Conservation (phyloP, 2,113 vertebrate species). For the Poeciliopsis turrubarensis region DNA sequence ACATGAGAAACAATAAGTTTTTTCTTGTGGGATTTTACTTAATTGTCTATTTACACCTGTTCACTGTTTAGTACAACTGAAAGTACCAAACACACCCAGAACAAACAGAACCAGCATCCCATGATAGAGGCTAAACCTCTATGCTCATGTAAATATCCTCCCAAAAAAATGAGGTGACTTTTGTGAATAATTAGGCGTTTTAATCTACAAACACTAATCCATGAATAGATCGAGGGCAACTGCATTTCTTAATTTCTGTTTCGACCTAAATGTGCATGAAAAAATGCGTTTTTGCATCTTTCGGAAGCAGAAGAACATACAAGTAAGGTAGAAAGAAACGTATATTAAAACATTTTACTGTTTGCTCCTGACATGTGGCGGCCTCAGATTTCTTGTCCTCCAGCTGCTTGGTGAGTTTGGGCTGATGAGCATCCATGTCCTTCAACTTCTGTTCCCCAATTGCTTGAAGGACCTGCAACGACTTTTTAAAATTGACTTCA, state of each 20-base stretch:
- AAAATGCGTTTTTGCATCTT: background rate
- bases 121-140: too few species aligned
- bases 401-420: rapidly evolving
- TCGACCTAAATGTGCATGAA: background rate
- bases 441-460: rapidly evolving
- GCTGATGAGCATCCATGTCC: rapidly evolving
- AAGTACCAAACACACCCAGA: too few species aligned
- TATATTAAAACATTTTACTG: conserved; percentile 4
- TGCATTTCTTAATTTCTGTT: background rate
- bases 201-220: too few species aligned
- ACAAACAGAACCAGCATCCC: too few species aligned
- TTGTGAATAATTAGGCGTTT: too few species aligned
- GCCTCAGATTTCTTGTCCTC: background rate
- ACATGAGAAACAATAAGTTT: too few species aligned
- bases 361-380: conserved; percentile 4
- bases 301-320: background rate
- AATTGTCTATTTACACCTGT: too few species aligned
- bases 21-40: too few species aligned
- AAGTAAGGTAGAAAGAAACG: background rate
- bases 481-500: rapidly evolving
- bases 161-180: too few species aligned
- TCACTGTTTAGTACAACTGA: too few species aligned
- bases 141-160: too few species aligned
- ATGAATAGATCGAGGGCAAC: too few species aligned
- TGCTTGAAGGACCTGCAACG: rapidly evolving